These are phyloP conservation scores for Amblyopsis hoosieri DNA, from an alignment of 2,797 vertebrate species.

Conservation along the genomic window DNA sequence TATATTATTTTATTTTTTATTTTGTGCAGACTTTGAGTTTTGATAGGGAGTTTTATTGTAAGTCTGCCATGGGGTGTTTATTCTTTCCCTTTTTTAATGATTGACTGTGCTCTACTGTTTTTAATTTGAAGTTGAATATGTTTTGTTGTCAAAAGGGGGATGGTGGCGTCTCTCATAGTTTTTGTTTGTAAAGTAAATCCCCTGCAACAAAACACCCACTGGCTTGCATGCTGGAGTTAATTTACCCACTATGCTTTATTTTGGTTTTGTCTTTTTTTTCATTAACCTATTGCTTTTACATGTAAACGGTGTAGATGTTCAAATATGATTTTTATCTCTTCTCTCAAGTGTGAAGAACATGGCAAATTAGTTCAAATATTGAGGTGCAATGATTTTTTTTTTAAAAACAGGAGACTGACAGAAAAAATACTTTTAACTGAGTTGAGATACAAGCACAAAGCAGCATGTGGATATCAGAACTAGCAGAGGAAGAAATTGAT, in stretches of 20 bases:
- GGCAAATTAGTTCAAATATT: neutral
- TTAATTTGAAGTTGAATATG: constrained; percentile 51
- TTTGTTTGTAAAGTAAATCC: constrained; percentile 56
- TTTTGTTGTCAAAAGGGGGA: constrained; percentile 75
- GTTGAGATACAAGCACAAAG: no score
- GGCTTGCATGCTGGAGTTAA: constrained; percentile 75
- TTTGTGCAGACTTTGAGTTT: constrained; percentile 79
- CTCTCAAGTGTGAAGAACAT: neutral
- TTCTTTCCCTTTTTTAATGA: constrained; percentile 78
- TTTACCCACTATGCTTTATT: constrained; percentile 65
- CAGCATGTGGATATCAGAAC: no score
- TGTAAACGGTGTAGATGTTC: constrained; percentile 22
- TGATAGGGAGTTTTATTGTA: constrained; percentile 70
- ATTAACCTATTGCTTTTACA: constrained; percentile 68
- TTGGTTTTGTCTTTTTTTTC: constrained; percentile 24
- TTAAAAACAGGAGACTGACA: no score
- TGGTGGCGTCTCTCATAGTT: constrained; percentile 51
- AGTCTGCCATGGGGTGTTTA: constrained; percentile 68
- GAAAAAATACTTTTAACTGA: no score
- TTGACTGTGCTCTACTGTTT: constrained; percentile 82
- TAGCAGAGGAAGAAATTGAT: no score
- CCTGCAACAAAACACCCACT: constrained; percentile 77
- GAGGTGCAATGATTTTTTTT: no score
- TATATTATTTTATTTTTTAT: constrained; percentile 32
- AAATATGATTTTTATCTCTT: neutral